A percentile compares a stretch with the other conserved stretches of the same genome.
phyloP scores from a whole-genome alignment of 2,113 vertebrate species.

The Rana temporaria region DNA sequence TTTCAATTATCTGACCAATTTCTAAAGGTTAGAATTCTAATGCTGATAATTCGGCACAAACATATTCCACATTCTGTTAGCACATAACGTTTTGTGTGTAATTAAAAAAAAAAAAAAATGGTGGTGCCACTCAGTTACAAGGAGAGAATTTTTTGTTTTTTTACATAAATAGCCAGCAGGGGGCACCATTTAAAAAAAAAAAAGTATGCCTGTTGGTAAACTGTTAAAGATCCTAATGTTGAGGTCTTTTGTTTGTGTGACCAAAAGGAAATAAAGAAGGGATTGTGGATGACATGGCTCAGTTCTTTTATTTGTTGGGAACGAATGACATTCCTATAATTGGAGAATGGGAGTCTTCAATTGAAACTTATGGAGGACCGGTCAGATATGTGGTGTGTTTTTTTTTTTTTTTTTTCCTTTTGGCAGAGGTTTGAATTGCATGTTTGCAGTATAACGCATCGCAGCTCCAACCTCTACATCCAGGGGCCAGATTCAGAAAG shows the following conservation, averaged over 20 bases:
- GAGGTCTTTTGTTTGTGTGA: conserved; percentile 30
- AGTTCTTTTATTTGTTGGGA: background rate
- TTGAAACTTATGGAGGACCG: too few species aligned
- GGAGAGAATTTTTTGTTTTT: background rate
- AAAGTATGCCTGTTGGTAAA: background rate
- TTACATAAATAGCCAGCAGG: background rate
- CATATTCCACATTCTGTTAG: background rate
- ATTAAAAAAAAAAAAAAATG: too few species aligned
- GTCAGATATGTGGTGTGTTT: too few species aligned
- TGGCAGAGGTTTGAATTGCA: too few species aligned
- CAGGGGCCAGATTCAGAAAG: too few species aligned
- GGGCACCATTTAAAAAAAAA: background rate
- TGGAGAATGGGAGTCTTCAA: too few species aligned
- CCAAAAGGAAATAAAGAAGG: conserved; percentile 56
- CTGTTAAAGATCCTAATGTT: too few species aligned
- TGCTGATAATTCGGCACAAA: too few species aligned
- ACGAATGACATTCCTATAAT: too few species aligned
- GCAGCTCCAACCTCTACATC: too few species aligned
- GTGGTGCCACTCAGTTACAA: background rate
- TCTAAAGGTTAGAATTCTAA: background rate
- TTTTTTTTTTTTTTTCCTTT: too few species aligned
- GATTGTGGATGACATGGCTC: conserved; percentile 25
- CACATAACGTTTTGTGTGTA: background rate
- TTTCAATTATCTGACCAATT: background rate
- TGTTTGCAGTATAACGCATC: too few species aligned